Percentiles rank a stretch among this genome's conserved stretches.
phyloP scores from a whole-genome alignment of 2,113 vertebrate genomes.

The Erythrolamprus reginae region DNA sequence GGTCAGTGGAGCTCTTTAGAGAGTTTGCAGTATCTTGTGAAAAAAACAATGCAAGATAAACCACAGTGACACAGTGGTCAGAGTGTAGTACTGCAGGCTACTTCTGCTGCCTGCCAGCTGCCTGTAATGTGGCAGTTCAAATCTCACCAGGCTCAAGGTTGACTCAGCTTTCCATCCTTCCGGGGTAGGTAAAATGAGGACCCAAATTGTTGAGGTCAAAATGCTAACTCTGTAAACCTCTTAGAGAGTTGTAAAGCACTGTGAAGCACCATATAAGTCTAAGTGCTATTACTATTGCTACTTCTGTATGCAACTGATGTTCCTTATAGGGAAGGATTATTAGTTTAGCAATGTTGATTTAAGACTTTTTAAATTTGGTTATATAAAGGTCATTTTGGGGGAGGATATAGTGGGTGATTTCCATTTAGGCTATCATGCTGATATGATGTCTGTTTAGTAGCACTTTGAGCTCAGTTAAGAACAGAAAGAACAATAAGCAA shows the following conservation, averaged over 20 bases:
- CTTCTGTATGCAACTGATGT: background rate
- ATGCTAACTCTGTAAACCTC: too few species aligned
- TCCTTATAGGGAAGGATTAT: background rate
- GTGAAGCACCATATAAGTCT: too few species aligned
- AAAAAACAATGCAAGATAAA: background rate
- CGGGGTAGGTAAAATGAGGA: too few species aligned
- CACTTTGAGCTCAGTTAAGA: background rate
- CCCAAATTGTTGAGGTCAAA: too few species aligned
- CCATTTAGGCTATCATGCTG: background rate
- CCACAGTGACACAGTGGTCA: too few species aligned
- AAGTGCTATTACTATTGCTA: too few species aligned
- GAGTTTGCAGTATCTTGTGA: background rate
- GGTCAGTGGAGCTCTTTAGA: background rate
- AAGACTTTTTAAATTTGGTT: background rate
- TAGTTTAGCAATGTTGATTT: background rate
- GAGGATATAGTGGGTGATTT: background rate
- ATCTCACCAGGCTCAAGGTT: too few species aligned
- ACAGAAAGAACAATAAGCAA: background rate
- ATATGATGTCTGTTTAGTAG: background rate
- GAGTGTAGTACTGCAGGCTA: too few species aligned
- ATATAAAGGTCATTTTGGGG: background rate
- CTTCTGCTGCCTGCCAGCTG: too few species aligned
- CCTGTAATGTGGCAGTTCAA: too few species aligned
- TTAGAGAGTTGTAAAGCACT: too few species aligned
- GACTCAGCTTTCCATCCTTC: too few species aligned